Percentiles rank a stretch among this genome's conserved stretches.
Conservation (phyloP, 2,888 invertebrate species). For the Encarsia formosa region DNA sequence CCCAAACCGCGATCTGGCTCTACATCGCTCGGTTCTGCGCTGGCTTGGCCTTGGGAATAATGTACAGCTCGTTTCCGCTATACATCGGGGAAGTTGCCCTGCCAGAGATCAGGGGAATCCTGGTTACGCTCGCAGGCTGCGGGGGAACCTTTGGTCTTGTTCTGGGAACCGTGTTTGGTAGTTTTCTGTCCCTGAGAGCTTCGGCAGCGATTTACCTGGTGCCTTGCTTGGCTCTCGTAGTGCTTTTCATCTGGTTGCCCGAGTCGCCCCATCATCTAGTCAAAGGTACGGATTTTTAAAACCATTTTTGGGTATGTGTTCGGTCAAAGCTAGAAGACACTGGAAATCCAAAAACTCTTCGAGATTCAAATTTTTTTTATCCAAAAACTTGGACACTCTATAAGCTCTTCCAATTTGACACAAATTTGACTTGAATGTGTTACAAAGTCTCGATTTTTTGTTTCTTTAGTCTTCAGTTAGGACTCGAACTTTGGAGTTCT, state of each 20-base stretch:
- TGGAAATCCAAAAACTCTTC: too few relatives aligned
- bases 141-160: constrained; percentile 40
- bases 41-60: constrained; percentile 38
- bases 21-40: constrained; percentile 32
- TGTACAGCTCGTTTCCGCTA: constrained; percentile 37
- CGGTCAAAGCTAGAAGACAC: too few relatives aligned
- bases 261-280: constrained; percentile 35
- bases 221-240: constrained; percentile 33
- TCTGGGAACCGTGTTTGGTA: constrained; percentile 40
- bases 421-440: too few relatives aligned
- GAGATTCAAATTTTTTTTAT: too few relatives aligned
- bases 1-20: constrained; percentile 31
- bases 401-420: too few relatives aligned
- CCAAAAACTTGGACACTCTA: too few relatives aligned
- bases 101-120: constrained; percentile 40
- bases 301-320: too few relatives aligned
- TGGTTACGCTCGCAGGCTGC: constrained; percentile 39
- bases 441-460: too few relatives aligned
- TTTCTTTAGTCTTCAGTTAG: too few relatives aligned
- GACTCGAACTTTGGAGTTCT: too few relatives aligned
- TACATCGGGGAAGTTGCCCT: constrained; percentile 40
- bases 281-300: too few relatives aligned
- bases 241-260: constrained; percentile 35
- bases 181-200: constrained; percentile 35
- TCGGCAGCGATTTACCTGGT: constrained; percentile 38